Conservation (phyloP, 1,140 invertebrate species). For the Brachionus rubens region DNA sequence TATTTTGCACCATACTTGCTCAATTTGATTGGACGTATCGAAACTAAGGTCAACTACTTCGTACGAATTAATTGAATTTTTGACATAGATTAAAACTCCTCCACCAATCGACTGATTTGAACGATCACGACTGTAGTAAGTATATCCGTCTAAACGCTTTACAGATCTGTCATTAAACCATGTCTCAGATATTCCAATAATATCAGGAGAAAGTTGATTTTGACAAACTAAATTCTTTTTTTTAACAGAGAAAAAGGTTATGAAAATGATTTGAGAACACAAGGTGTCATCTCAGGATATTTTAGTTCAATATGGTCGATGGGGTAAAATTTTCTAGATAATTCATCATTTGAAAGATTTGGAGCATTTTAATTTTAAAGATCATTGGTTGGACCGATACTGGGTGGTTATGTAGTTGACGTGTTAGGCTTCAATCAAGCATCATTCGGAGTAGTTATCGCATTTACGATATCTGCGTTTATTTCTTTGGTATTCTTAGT, state of each 20-base stretch:
- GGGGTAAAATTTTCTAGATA: neutral
- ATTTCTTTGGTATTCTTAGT: neutral
- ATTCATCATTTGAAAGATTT: too few relatives aligned
- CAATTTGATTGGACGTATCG: too few relatives aligned
- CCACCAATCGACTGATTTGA: too few relatives aligned
- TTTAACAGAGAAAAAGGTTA: neutral
- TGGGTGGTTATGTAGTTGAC: conserved; percentile 10
- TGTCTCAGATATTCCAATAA: too few relatives aligned
- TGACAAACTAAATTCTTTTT: neutral
- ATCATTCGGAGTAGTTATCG: neutral
- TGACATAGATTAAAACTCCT: too few relatives aligned
- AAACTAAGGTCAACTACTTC: too few relatives aligned
- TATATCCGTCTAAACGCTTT: too few relatives aligned
- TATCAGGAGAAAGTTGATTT: neutral
- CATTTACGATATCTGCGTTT: neutral
- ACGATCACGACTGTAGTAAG: too few relatives aligned
- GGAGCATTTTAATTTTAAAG: neutral
- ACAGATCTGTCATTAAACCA: too few relatives aligned
- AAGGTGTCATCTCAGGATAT: conserved; percentile 32
- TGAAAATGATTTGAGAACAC: conserved; percentile 32
- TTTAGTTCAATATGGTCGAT: conserved; percentile 39
- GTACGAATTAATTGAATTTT: too few relatives aligned
- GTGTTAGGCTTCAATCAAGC: conserved; percentile 15
- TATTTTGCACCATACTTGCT: too few relatives aligned
- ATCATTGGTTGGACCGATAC: neutral